Base-by-base conservation (phyloP, 2,113 vertebrate species). In the Aythya baeri region DNA sequence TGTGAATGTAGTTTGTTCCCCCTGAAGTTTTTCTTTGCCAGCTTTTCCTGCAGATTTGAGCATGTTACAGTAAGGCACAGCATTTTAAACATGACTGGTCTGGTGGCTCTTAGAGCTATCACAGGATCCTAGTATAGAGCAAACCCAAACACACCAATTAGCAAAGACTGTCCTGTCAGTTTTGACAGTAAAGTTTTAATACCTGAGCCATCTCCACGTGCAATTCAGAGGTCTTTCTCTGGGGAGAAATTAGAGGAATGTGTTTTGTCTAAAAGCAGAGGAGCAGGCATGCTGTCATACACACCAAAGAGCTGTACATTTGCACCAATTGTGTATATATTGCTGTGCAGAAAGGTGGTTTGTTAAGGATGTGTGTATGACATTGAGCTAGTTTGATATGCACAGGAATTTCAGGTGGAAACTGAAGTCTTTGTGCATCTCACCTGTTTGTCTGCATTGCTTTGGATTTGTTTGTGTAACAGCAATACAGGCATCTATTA, bases 291-390 rank as follows among this genome's bases (percentile, higher is more conserved):
- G 21, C 49, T 87, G 54, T 62, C 55, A 17, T 18, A 25, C 5
- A 5, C 23, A 6, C 2, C 7, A 13, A 67, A 27, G 57, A 67
- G 23, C 7, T n/a, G 27, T 25, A 27, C 1, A 0, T 44, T 84
- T 52, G 34, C 7, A 72, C 6, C 23, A 5, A 5, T 66, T 61
- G 17, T 1, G 0, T 27, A 6, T 11, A 14, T 27, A 2, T 61
- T 55, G 7, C n/a, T 38, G 26, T 78, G 46, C 8, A 12, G 43
- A 36, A 77, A 62, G 21, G 8, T 26, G n/a, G 9, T 43, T 17
- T 46, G 86, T 44, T 29, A 3, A 52, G 4, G 7, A 2, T 26
- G 6, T 31, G 3, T 66, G 11, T 52, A 11, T 29, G 23, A 15
- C 0, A 0, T 57, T 44, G 34, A 11, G 83, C 38, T 75, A 65